A percentile compares a stretch with the other conserved stretches of the same genome.
Evolutionary conservation across 2,888 invertebrate genomes (phyloP).

Genomic region (Charanyca ferruginea): DNA sequence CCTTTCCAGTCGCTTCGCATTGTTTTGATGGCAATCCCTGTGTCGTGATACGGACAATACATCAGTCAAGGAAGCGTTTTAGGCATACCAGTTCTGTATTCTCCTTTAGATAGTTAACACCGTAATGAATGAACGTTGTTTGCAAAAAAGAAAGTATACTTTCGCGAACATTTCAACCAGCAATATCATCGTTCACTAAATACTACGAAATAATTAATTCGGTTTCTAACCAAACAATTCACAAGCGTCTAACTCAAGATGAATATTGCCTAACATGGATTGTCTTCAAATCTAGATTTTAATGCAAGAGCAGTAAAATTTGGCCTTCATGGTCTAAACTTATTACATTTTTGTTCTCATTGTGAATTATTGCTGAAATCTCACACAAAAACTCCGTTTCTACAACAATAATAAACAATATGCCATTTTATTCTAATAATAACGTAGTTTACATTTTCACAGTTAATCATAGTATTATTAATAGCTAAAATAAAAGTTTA

Average conservation of each 20-base stretch:
- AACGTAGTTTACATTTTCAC: slow-evolving; percentile 22
- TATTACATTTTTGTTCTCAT: slow-evolving; percentile 40
- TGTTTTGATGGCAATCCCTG: slow-evolving; percentile 10
- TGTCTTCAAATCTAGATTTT: slow-evolving; percentile 59
- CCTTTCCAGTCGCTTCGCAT: slow-evolving; percentile 13
- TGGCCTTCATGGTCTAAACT: slow-evolving; percentile 69
- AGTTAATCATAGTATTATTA: slow-evolving; percentile 38
- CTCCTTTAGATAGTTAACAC: slow-evolving; percentile 67
- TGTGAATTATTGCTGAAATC: slow-evolving; percentile 49
- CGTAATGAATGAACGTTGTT: slow-evolving; percentile 74
- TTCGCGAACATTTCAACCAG: slow-evolving; percentile 75
- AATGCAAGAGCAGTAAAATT: slow-evolving; percentile 62
- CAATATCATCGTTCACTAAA: slow-evolving; percentile 67
- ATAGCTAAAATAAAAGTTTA: slow-evolving; percentile 40
- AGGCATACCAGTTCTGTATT: slow-evolving; percentile 41
- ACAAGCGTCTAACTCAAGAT: slow-evolving; percentile 42
- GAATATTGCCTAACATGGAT: slow-evolving; percentile 29
- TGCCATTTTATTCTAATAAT: slow-evolving; percentile 15
- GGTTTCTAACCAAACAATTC: slow-evolving; percentile 55
- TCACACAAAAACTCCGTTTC: slow-evolving; percentile 37
- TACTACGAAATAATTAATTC: slow-evolving; percentile 61
- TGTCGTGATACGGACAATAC: slow-evolving; percentile 10
- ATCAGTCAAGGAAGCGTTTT: slow-evolving; percentile 17
- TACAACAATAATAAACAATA: slow-evolving; percentile 38
- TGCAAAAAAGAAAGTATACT: slow-evolving; percentile 82